A percentile compares a stretch with the other conserved stretches of the same genome.
Evolutionary conservation across 1,140 invertebrate genomes (phyloP).

Genomic region (Phthorimaea operculella): DNA sequence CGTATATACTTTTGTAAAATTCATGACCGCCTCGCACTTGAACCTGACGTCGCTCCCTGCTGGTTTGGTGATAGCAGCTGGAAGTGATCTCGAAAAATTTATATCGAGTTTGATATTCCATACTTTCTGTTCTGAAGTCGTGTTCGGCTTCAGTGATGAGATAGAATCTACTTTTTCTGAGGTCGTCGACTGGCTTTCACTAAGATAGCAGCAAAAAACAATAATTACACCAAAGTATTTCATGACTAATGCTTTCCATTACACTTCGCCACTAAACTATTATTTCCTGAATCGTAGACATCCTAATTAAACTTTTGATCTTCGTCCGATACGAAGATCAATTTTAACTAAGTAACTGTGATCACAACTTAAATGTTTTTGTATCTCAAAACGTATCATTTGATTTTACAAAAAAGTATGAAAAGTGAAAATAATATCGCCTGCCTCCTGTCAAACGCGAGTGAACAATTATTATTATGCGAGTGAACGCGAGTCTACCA

Average conservation of each 20-base stretch:
- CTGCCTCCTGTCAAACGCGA: too few species aligned
- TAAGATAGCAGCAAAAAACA: conserved; percentile 41
- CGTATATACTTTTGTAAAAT: conserved; percentile 55
- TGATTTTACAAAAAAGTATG: too few species aligned
- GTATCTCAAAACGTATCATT: not conserved
- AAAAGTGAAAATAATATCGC: too few species aligned
- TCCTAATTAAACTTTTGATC: not conserved
- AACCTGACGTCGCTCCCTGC: conserved; percentile 36
- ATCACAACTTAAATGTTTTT: not conserved
- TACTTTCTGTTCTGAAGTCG: conserved; percentile 48
- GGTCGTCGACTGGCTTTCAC: conserved; percentile 30
- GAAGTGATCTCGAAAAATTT: conserved; percentile 52
- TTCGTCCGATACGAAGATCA: not conserved
- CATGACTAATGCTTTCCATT: conserved; percentile 57
- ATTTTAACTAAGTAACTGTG: too few species aligned
- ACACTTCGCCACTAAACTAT: conserved; percentile 19
- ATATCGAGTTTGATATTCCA: conserved; percentile 62
- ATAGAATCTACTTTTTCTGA: conserved; percentile 37
- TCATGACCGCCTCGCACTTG: conserved; percentile 57
- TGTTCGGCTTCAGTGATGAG: conserved; percentile 40
- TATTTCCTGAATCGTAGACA: not conserved
- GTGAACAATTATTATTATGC: too few species aligned
- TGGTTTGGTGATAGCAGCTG: conserved; percentile 32
- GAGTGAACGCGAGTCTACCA: too few species aligned
- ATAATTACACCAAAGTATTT: conserved; percentile 50